These are phyloP conservation scores for Peucedramus taeniatus DNA, from an alignment of 2,113 vertebrate genomes.

Conservation along the genomic window DNA sequence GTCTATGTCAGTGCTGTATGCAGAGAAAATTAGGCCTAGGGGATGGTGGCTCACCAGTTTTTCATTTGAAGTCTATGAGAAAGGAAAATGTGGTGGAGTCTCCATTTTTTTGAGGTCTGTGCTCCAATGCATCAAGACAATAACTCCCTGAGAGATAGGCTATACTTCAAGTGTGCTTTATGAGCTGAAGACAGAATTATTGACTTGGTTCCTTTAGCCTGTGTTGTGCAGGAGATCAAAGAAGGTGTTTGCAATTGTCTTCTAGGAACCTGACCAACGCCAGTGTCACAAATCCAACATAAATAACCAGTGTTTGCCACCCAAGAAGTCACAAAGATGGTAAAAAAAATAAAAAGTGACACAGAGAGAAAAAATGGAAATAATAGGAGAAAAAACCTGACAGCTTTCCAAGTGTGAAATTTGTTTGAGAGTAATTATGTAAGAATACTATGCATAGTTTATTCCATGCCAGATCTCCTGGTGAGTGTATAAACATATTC, in stretches of 20 bases:
- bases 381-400: neutral
- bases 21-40: neutral
- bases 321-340: neutral
- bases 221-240: constrained; percentile 1
- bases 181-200: constrained; percentile 40
- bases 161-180: constrained; percentile 28
- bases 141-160: constrained; percentile 33
- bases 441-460: neutral
- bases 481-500: neutral
- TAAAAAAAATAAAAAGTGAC: neutral
- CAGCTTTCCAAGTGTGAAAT: neutral
- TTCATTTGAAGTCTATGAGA: constrained; percentile 22
- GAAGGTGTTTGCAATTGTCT: neutral
- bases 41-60: neutral
- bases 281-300: neutral
- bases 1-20: neutral
- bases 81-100: constrained; percentile 14
- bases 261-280: neutral
- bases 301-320: neutral
- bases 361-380: neutral
- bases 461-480: neutral
- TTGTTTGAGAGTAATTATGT: neutral
- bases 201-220: constrained; percentile 1
- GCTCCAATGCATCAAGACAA: constrained; percentile 5
- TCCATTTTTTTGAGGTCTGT: neutral